Evolutionary conservation across 2,113 vertebrate species (phyloP).

Genomic region (Hemiscyllium ocellatum): DNA sequence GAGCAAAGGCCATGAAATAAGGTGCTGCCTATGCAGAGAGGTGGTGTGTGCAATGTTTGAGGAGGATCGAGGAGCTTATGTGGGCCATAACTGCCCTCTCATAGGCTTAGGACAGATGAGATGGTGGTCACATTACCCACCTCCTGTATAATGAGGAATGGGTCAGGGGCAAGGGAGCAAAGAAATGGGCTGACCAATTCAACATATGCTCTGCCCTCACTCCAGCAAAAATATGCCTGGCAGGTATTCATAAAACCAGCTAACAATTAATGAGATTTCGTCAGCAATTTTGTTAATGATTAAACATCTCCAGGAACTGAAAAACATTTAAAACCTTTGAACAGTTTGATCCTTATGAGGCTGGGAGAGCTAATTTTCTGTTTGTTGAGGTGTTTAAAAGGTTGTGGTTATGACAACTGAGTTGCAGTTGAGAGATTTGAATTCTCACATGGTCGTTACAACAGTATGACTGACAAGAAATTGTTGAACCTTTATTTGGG

Average conservation of each 20-base stretch:
- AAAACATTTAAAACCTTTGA: not conserved
- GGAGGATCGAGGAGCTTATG: no score
- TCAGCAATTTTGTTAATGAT: not conserved
- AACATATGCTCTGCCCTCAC: no score
- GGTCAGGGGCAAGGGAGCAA: no score
- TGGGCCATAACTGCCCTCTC: no score
- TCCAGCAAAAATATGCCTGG: no score
- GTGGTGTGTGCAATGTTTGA: no score
- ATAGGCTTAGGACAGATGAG: no score
- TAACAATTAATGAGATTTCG: not conserved
- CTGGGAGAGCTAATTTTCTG: not conserved
- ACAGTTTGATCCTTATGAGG: not conserved
- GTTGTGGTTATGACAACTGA: not conserved
- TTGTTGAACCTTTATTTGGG: not conserved
- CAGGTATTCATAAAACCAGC: no score
- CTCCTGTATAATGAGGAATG: no score
- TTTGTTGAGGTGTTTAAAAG: not conserved
- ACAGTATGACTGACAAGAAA: not conserved
- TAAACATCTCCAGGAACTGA: not conserved
- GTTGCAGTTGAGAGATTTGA: not conserved
- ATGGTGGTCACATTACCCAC: no score
- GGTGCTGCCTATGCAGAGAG: no score
- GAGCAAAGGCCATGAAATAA: not conserved
- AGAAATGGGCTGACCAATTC: no score
- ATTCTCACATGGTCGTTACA: not conserved